These are phyloP conservation scores for Tipula confusa DNA, from an alignment of 2,888 invertebrate genomes.

Conservation along the genomic window DNA sequence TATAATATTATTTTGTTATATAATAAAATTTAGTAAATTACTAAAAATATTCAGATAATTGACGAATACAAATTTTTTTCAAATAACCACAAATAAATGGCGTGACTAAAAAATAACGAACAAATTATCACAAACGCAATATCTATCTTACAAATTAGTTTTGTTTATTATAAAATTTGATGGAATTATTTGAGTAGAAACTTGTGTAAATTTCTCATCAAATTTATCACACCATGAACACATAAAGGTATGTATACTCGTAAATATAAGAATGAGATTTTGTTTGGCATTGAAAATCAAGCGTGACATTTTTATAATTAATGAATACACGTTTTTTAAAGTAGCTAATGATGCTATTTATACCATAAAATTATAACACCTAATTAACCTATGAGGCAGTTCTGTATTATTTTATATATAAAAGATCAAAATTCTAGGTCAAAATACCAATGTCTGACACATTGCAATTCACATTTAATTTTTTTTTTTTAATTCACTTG, in stretches of 20 bases:
- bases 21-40: not conserved
- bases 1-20: not conserved
- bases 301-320: slow-evolving; percentile 3
- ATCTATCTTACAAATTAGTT: not conserved
- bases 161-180: not conserved
- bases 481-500: not conserved
- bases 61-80: not conserved
- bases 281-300: not conserved
- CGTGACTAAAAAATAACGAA: slow-evolving; percentile 7
- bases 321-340: not conserved
- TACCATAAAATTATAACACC: not conserved
- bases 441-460: not conserved
- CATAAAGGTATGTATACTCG: not conserved
- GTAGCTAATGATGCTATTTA: not conserved
- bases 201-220: not conserved
- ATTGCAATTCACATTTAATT: not conserved
- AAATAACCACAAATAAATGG: slow-evolving; percentile 9
- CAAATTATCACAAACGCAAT: not conserved
- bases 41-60: not conserved
- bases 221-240: not conserved
- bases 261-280: not conserved
- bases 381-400: not conserved
- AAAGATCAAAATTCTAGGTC: not conserved
- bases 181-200: slow-evolving; percentile 3
- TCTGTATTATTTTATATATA: not conserved